These are phyloP conservation scores for Malurus alboscapulatus DNA, from an alignment of 2,113 vertebrate species.

Conservation along the genomic window DNA sequence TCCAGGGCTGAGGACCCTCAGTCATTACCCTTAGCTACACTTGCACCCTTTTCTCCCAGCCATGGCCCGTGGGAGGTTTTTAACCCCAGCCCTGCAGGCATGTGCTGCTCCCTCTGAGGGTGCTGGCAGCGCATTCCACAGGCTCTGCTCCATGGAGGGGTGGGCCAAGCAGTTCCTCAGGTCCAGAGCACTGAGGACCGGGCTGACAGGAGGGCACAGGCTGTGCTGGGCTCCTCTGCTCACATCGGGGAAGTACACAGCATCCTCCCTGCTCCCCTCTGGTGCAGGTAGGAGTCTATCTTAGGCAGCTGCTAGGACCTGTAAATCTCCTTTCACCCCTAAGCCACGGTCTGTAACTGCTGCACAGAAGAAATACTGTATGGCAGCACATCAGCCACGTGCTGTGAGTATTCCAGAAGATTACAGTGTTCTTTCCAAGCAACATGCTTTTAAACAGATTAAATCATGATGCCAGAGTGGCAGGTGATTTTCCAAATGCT, in stretches of 20 bases:
- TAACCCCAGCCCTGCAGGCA: not conserved
- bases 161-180: fast-evolving
- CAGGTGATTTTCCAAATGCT: not conserved
- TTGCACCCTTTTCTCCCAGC: not conserved
- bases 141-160: not conserved
- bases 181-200: not conserved
- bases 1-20: not conserved
- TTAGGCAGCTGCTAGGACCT: not conserved
- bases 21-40: not conserved
- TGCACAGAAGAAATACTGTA: not conserved
- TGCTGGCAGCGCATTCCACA: not conserved
- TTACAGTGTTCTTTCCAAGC: not conserved
- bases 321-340: not conserved
- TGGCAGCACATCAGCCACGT: not conserved
- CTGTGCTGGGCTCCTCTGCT: not conserved
- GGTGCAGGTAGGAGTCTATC: fast-evolving
- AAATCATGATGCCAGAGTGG: not conserved
- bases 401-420: not conserved
- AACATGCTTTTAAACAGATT: not conserved
- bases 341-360: not conserved
- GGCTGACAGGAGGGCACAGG: fast-evolving
- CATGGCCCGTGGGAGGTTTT: not conserved
- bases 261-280: not conserved
- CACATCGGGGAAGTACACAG: fast-evolving
- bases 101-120: fast-evolving